Evolutionary conservation across 2,888 invertebrate species (phyloP).

Genomic region (Cotesia congregata): DNA sequence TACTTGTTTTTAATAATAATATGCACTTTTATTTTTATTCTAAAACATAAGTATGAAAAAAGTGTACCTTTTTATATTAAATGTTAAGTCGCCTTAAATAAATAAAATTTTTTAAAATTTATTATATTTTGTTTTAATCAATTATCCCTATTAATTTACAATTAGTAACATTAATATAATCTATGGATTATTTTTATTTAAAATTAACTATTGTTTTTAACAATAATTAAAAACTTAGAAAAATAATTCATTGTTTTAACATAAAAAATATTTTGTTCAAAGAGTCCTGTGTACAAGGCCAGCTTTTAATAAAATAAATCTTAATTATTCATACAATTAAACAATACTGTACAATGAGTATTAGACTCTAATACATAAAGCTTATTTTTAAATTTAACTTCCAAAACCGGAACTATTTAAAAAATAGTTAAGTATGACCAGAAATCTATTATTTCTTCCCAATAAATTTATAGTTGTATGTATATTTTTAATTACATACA

Average conservation of each 20-base stretch:
- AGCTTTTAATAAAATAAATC: constrained; percentile 55
- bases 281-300: constrained; percentile 53
- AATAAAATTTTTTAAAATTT: constrained; percentile 57
- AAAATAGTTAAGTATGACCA: background rate
- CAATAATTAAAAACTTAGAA: background rate
- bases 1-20: constrained; percentile 56
- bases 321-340: constrained; percentile 34
- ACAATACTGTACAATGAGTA: background rate
- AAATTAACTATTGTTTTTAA: background rate
- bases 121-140: constrained; percentile 17
- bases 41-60: constrained; percentile 54
- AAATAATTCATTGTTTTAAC: background rate
- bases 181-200: too few relatives aligned
- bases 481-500: constrained; percentile 33
- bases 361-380: background rate
- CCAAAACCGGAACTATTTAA: background rate
- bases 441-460: background rate
- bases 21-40: constrained; percentile 60
- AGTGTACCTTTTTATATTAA: constrained; percentile 63
- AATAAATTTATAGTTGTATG: constrained; percentile 42
- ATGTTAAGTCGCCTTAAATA: constrained; percentile 62
- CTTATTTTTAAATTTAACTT: background rate
- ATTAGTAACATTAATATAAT: too few relatives aligned
- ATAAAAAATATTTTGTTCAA: background rate
- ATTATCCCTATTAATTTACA: too few relatives aligned